Conservation (phyloP, 1,140 invertebrate genomes). For the Drosophila seguyi region DNA sequence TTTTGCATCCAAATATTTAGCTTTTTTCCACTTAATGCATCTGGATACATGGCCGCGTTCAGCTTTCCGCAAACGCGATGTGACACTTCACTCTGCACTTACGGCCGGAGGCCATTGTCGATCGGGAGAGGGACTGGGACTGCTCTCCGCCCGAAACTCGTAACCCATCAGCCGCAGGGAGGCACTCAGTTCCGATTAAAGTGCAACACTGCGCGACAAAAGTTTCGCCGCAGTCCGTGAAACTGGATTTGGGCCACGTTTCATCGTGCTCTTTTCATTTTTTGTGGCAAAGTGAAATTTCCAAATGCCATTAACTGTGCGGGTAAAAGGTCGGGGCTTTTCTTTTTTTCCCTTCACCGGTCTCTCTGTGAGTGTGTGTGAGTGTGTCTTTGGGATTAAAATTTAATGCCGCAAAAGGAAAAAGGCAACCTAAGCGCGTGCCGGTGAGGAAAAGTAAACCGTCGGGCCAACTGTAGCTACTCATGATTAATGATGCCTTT, state of each 20-base stretch:
- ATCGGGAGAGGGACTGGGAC: not conserved
- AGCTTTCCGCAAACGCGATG: constrained; percentile 32
- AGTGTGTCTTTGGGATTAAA: constrained; percentile 61
- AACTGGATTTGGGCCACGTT: constrained; percentile 37
- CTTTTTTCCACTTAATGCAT: constrained; percentile 28
- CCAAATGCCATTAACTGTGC: constrained; percentile 61
- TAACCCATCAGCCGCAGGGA: constrained; percentile 22
- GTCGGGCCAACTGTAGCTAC: constrained; percentile 45
- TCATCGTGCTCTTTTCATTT: not conserved
- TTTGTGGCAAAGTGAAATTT: constrained; percentile 12
- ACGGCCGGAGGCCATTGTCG: constrained; percentile 16
- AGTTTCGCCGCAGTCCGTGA: constrained; percentile 34
- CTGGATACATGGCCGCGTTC: constrained; percentile 29
- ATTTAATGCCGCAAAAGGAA: constrained; percentile 63
- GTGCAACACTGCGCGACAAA: constrained; percentile 52
- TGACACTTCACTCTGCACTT: constrained; percentile 42
- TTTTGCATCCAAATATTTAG: constrained; percentile 11
- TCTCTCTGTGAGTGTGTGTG: constrained; percentile 10
- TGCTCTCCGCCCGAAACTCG: not conserved
- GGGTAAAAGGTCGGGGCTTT: constrained; percentile 24
- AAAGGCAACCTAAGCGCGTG: constrained; percentile 47
- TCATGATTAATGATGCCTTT: constrained; percentile 78
- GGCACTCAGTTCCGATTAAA: constrained; percentile 47
- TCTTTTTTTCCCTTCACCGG: constrained; percentile 20
- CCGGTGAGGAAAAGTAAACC: constrained; percentile 38